Percentiles rank a stretch among this genome's conserved stretches.
Conservation (phyloP, 1,140 invertebrate species). For the Galendromus occidentalis region DNA sequence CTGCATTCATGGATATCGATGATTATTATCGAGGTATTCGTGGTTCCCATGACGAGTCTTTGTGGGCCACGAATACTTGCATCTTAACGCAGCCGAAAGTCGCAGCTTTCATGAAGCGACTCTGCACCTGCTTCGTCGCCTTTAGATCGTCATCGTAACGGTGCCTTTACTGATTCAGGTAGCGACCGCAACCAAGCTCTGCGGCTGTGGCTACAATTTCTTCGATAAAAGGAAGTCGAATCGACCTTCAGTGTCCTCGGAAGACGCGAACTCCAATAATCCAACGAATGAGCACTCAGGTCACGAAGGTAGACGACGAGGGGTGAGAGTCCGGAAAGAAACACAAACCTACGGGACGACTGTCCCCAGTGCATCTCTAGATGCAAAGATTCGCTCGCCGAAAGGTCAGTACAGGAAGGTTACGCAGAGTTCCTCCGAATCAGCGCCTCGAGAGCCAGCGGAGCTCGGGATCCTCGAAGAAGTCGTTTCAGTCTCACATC, state of each 20-base stretch:
- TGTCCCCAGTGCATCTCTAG: neutral
- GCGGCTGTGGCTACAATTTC: neutral
- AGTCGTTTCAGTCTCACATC: neutral
- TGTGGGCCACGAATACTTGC: no score
- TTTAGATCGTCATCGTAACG: no score
- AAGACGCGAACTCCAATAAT: neutral
- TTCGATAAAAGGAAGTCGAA: neutral
- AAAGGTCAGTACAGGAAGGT: neutral
- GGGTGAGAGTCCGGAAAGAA: neutral
- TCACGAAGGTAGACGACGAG: neutral
- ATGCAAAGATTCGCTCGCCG: slow-evolving; percentile 1
- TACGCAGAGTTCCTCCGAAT: no score
- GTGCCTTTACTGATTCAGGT: no score
- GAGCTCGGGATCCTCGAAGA: no score
- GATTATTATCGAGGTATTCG: no score
- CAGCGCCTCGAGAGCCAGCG: no score
- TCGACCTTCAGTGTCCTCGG: neutral
- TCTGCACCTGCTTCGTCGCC: no score
- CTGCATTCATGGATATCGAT: no score
- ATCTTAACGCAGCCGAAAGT: no score
- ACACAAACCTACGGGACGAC: slow-evolving; percentile 5
- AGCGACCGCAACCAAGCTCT: slow-evolving; percentile 1
- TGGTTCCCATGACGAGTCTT: no score
- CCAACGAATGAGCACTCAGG: neutral
- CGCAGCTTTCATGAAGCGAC: no score